These are phyloP conservation scores for Pterostichus niger DNA, from an alignment of 2,888 invertebrate genomes.

Conservation along the genomic window DNA sequence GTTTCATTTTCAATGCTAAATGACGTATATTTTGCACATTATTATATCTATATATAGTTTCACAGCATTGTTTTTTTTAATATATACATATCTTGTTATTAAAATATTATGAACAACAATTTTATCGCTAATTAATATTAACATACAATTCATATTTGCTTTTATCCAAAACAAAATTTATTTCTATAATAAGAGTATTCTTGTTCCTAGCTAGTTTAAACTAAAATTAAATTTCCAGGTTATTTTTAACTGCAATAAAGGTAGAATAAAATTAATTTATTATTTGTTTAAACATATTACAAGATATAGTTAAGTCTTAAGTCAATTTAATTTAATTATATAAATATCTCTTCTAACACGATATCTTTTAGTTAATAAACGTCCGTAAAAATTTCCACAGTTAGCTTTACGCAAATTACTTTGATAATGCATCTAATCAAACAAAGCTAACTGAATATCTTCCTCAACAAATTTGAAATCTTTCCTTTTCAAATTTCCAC, in stretches of 20 bases:
- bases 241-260: conserved; percentile 47
- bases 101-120: not conserved
- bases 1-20: not conserved
- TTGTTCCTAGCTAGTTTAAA: conserved; percentile 17
- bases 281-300: conserved; percentile 39
- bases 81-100: not conserved
- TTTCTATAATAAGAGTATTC: not conserved
- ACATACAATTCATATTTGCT: not conserved
- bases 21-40: conserved; percentile 7
- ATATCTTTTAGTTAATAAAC: not conserved
- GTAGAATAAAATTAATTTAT: conserved; percentile 50
- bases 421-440: conserved; percentile 2
- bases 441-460: conserved; percentile 24
- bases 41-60: no score
- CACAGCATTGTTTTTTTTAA: no score
- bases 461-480: not conserved
- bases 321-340: conserved; percentile 39
- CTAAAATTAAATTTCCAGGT: conserved; percentile 16
- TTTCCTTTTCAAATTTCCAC: not conserved
- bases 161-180: conserved; percentile 10
- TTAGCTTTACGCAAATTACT: conserved; percentile 7
- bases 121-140: not conserved
- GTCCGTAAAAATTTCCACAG: conserved; percentile 3
- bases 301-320: conserved; percentile 31
- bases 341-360: not conserved